Evolutionary conservation across 2,797 vertebrate species (phyloP), one percentile per base, ranked within the genome.

Genomic region (Micromesistius poutassou): DNA sequence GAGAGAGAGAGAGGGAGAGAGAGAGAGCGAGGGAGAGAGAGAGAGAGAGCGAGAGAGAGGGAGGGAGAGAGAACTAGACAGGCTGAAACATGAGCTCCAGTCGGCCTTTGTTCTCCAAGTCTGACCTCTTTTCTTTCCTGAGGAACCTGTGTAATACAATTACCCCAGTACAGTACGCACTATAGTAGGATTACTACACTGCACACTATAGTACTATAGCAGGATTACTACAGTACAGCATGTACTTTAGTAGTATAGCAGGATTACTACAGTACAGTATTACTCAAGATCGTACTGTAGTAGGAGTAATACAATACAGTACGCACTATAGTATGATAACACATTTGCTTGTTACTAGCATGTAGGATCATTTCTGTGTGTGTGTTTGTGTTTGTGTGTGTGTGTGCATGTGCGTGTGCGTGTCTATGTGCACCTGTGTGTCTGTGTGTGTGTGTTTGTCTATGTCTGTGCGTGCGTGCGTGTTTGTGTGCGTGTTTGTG

Each of bases 31-130:
- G 46, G 19, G 46, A 50, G 46, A 50, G 46, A 50, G 46, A 50
- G 46, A 50, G 46, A 50, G 46, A 50, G 46, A 50, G 46, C 19
- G 46, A 50, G 46, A 50, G 46, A 50, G 46, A 50, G 46, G n/a
- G 84, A 75, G 72, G 25, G 28, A 74, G 72, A 28, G 81, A 84
- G 80, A 30, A 7, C 77, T 72, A 80, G 89, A 84, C 92, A 93
- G 86, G 91, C 88, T 86, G 90, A 83, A 92, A 91, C 92, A 88
- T 75, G 90, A 93, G 87, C 90, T 86, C 70, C 46, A 83, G 84
- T 84, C 88, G 90, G 79, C 84, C 89, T 72, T 90, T 92, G 88
- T 92, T 89, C 66, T 9, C 84, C 10, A 71, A 62, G 82, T 90
- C 87, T 89, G 84, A 92, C 90, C 91, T 89, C 86, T 83, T 90